Evolutionary conservation across 2,113 vertebrate species (phyloP).

Genomic region (Poeciliopsis retropinna): DNA sequence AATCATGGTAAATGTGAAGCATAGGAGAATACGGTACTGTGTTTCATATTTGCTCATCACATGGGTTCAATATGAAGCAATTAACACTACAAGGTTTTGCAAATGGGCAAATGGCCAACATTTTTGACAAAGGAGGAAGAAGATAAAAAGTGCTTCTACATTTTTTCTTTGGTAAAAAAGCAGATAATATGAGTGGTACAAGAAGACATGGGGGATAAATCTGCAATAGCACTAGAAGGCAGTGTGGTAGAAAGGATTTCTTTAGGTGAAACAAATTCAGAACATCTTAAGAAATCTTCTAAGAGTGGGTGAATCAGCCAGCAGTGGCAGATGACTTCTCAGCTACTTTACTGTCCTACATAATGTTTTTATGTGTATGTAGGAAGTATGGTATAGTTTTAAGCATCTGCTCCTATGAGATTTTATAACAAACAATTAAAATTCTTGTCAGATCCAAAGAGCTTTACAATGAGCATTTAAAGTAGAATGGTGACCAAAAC

Average conservation of each 20-base stretch:
- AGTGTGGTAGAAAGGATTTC: slow-evolving; percentile 19
- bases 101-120: no score
- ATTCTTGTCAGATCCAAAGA: slow-evolving; percentile 2
- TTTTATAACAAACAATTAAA: background rate
- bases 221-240: slow-evolving; percentile 42
- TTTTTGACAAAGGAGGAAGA: background rate
- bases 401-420: background rate
- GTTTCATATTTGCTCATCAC: no score
- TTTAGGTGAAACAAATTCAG: slow-evolving; percentile 25
- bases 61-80: no score
- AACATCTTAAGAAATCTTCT: slow-evolving; percentile 29
- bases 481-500: slow-evolving; percentile 23
- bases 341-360: background rate
- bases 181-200: background rate
- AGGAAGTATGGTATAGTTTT: background rate
- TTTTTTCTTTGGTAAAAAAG: background rate
- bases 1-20: background rate
- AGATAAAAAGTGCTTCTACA: background rate
- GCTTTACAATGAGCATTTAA: slow-evolving; percentile 1
- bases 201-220: slow-evolving; percentile 19
- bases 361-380: slow-evolving; percentile 14
- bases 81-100: no score
- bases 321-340: slow-evolving; percentile 5
- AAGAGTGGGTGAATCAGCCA: slow-evolving; percentile 36
- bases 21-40: no score